Evolutionary conservation across 2,888 invertebrate genomes (phyloP).

Genomic region (Helleia helle): DNA sequence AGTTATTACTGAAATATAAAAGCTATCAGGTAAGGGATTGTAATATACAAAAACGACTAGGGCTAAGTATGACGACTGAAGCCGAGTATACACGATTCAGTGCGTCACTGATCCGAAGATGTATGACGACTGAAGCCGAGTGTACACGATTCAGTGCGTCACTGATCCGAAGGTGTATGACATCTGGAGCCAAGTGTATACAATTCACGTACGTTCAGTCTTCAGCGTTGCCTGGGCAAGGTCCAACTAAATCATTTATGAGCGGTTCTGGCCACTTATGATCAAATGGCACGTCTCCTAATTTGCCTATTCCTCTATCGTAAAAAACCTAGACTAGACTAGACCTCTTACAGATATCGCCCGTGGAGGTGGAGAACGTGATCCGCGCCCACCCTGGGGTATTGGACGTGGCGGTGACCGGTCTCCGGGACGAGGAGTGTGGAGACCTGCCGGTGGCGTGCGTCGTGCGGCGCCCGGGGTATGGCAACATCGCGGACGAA

Average conservation of each 20-base stretch:
- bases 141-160: too few species aligned
- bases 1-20: constrained; percentile 64
- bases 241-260: neutral
- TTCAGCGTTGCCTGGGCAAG: neutral
- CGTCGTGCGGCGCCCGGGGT: constrained; percentile 28
- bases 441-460: constrained; percentile 41
- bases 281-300: neutral
- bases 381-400: constrained; percentile 36
- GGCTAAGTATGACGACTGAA: neutral
- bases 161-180: too few species aligned
- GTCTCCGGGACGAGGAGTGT: constrained; percentile 31
- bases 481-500: constrained; percentile 29
- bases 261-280: neutral
- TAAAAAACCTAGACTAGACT: too few species aligned
- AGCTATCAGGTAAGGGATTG: constrained; percentile 50
- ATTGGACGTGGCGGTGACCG: constrained; percentile 35
- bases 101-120: neutral
- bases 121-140: too few species aligned
- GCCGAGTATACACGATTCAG: neutral
- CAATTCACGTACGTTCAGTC: too few species aligned
- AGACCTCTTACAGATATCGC: constrained; percentile 32
- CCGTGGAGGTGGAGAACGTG: constrained; percentile 39
- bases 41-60: neutral
- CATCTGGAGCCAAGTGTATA: too few species aligned
- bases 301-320: too few species aligned